Evolutionary conservation across 2,113 vertebrate species (phyloP), one percentile per base, ranked within the genome.

Genomic region (Dolichallabes microphthalmus): DNA sequence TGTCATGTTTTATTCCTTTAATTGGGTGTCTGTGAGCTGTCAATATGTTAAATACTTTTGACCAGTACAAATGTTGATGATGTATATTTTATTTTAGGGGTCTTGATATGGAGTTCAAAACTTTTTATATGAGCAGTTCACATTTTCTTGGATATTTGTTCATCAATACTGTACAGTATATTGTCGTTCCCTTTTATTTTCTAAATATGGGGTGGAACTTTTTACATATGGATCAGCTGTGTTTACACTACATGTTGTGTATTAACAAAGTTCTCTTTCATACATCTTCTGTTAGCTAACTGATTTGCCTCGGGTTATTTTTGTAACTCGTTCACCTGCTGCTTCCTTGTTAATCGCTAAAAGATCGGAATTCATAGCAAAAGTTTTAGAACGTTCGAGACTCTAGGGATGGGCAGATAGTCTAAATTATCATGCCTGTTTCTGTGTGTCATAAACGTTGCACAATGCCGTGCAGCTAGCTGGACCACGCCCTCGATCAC

Each of bases 401-500:
- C 2, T 22, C 30, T 45, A 63, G 32, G 78, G 78, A 39, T 61
- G 78, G 78, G 78, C 78, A 80, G 63, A 63, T 61, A 4, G 22
- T 76, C 22, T 50, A 8, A 25, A 13, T 39, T 61, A 35, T 61
- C 77, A 39, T 35, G 57, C 32, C 12, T 80, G 32, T 80, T 19
- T 63, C 2, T 60, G 55, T 77, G 71, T 77, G 75, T 77, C 75
- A 77, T 77, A 4, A 77, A 27, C 17, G 78, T 80, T 61, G 58
- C 77, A 80, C 77, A 60, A 80, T 11, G 61, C 30, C 1, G 6
- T 32, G 20, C 58, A 39, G 32, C 27, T 45, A 63, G 32, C 22
- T 45, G 78, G 35, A n/a, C 57, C 78, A 80, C 78, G 35, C 78
- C 78, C 32, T 61, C 22, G 5, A 55, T 81, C 57, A 55, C 85